Percentiles rank a stretch among this genome's conserved stretches.
Evolutionary conservation across 1,140 invertebrate genomes (phyloP).

Genomic region (Drosophila murphyi): DNA sequence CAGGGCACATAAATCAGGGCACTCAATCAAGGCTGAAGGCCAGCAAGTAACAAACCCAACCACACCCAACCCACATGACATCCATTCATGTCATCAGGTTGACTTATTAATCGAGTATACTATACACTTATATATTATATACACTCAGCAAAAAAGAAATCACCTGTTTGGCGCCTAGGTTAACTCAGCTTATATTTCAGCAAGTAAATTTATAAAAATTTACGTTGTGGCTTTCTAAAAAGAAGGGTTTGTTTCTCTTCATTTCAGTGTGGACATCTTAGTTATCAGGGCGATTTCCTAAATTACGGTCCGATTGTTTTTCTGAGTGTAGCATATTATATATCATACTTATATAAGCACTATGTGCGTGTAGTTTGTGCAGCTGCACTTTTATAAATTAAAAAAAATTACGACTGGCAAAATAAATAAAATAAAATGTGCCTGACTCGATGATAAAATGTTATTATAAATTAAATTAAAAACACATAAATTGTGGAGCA

Average conservation of each 20-base stretch:
- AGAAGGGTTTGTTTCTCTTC: too few species aligned
- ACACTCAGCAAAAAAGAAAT: neutral
- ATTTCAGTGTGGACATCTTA: too few species aligned
- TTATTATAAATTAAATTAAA: conserved; percentile 77
- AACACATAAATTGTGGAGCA: conserved; percentile 63
- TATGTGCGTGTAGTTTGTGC: conserved; percentile 9
- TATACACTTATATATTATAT: conserved; percentile 30
- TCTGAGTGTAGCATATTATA: conserved; percentile 2
- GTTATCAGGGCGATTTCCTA: too few species aligned
- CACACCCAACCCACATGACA: conserved; percentile 5
- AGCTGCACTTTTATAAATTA: conserved; percentile 70
- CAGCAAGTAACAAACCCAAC: conserved; percentile 11
- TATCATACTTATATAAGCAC: conserved; percentile 21
- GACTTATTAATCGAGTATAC: conserved; percentile 68
- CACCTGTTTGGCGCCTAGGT: too few species aligned
- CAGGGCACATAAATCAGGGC: conserved; percentile 53
- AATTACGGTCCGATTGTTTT: too few species aligned
- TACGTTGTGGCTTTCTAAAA: too few species aligned
- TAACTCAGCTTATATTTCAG: too few species aligned
- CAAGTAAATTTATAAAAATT: too few species aligned
- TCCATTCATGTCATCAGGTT: conserved; percentile 58
- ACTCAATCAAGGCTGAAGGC: conserved; percentile 64
- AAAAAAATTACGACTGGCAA: conserved; percentile 23
- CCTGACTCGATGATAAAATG: conserved; percentile 54
- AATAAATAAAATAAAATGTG: conserved; percentile 36